A percentile compares a stretch with the other conserved stretches of the same genome.
These are phyloP conservation scores for Perca schrenkii DNA, from an alignment of 2,113 vertebrate genomes.

Conservation along the genomic window DNA sequence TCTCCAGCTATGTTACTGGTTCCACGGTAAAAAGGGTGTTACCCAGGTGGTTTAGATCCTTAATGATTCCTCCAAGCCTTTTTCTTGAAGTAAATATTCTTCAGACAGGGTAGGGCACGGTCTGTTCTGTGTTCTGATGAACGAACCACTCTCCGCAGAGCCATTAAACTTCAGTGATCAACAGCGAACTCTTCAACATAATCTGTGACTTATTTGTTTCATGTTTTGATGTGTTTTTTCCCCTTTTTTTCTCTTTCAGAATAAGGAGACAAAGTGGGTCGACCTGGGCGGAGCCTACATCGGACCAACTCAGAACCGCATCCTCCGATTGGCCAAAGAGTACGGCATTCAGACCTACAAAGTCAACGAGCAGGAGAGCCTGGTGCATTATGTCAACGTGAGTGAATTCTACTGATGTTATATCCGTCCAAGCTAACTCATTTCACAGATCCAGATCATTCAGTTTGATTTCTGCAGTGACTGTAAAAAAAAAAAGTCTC, in stretches of 20 bases:
- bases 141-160: too few species aligned
- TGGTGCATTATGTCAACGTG: slow-evolving; percentile 93
- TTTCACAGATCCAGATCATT: background rate
- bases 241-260: slow-evolving; percentile 82
- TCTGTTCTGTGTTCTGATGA: too few species aligned
- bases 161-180: background rate
- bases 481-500: too few species aligned
- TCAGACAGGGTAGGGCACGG: too few species aligned
- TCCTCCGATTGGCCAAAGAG: slow-evolving; percentile 92
- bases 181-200: background rate
- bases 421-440: background rate
- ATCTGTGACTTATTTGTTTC: background rate
- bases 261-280: slow-evolving; percentile 94
- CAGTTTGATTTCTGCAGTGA: background rate
- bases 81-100: too few species aligned
- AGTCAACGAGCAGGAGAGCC: slow-evolving; percentile 92
- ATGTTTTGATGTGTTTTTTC: background rate
- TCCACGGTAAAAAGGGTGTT: too few species aligned
- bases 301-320: slow-evolving; percentile 96
- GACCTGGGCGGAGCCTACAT: slow-evolving; percentile 97
- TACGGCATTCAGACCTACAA: slow-evolving; percentile 94
- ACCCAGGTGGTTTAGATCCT: too few species aligned
- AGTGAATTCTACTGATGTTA: slow-evolving; percentile 52
- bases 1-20: too few species aligned
- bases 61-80: too few species aligned